These are phyloP conservation scores for Phengaris arion DNA, from an alignment of 2,888 invertebrate species.

Conservation along the genomic window DNA sequence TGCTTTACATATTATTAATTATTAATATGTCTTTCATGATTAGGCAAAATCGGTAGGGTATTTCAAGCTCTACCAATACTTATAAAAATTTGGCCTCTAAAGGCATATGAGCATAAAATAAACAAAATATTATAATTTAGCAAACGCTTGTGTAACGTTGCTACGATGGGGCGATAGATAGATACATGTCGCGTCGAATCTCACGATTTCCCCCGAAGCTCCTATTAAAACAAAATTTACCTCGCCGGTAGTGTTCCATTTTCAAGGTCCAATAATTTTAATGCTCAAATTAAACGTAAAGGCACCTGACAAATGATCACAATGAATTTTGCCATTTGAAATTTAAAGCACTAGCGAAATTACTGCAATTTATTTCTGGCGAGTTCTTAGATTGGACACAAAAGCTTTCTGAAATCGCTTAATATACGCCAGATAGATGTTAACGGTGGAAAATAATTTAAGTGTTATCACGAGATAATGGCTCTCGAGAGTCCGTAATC, in stretches of 20 bases:
- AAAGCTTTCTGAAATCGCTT: constrained; percentile 11
- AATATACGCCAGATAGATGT: constrained; percentile 5
- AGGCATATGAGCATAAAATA: no score
- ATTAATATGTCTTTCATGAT: no score
- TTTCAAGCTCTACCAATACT: no score
- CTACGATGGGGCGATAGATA: no score
- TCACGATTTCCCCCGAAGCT: not conserved
- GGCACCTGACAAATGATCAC: constrained; percentile 11
- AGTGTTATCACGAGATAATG: constrained; percentile 22
- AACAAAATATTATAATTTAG: no score
- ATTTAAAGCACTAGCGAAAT: constrained; percentile 19
- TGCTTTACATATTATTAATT: no score
- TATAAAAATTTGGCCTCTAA: no score
- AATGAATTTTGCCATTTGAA: constrained; percentile 21
- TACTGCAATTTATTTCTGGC: constrained; percentile 16
- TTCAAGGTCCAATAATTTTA: not conserved
- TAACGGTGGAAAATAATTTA: constrained; percentile 17
- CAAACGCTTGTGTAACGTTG: no score
- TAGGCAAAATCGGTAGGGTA: no score
- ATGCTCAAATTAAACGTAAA: constrained; percentile 21
- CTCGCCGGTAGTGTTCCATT: not conserved
- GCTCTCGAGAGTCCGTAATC: constrained; percentile 7
- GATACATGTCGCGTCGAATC: not conserved
- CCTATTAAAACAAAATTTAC: constrained; percentile 14
- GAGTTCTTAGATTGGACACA: constrained; percentile 11